Evolutionary conservation across 1,140 invertebrate species (phyloP), one percentile per base, ranked within the genome.

Genomic region (Zophobas morio): DNA sequence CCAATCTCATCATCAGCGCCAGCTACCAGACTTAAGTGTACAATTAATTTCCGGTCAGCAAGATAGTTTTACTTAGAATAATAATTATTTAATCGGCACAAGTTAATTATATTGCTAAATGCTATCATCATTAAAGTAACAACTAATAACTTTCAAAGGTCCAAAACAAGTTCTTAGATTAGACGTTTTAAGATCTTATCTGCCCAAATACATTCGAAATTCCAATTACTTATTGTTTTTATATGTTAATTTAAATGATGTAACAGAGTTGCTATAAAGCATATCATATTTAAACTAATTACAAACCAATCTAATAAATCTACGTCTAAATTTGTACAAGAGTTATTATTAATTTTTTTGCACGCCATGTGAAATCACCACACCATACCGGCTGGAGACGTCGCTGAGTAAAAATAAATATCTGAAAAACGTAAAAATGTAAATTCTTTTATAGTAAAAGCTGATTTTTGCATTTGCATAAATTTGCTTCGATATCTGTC

Each of bases 41-140:
- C 39, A 60, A 60, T 42, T 40, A 66, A 66, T 46, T 66, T 66
- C 60, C 60, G 60, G 60, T 5, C 8, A 66, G 35, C 6, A 6
- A 5, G 37, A 63, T 63, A 63, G 40, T 63, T 63, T 39, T 63
- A 1, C 4, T 39, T 6, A 36, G 56, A 60, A 66, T 66, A 32
- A 66, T 42, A 42, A 66, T 66, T 66, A 66, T 66, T 66, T n/a
- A 66, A 8, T 36, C 33, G 60, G 39, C 8, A 42, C 40, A 4
- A 33, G 39, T 66, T 66, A 66, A 66, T 66, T 66, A 6, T n/a
- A 20, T 37, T 6, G 6, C 60, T 66, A 66, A 66, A 66, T 42
- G 60, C 60, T 40, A 66, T 66, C 36, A 66, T 66, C 60, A 66
- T 66, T 66, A 66, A 66, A 66, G 39, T 66, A 66, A 66, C 42